Conservation (phyloP, 23 tunicate species). For the Trididemnum nubilum region DNA sequence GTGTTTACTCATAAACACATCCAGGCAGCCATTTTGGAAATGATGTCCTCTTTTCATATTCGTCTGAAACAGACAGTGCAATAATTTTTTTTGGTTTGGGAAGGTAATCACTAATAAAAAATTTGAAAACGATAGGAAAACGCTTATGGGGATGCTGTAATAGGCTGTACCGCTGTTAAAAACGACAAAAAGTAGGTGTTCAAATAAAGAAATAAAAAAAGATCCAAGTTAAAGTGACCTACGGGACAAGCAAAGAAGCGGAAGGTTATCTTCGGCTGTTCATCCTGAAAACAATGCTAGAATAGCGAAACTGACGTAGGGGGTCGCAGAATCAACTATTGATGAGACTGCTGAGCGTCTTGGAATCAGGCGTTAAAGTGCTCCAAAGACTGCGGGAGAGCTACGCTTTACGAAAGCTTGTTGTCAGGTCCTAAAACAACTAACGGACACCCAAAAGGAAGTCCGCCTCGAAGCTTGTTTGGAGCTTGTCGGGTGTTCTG, state of each 20-base stretch:
- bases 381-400: neutral
- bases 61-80: neutral
- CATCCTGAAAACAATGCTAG: neutral
- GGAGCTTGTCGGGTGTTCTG: too few relatives aligned
- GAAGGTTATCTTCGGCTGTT: neutral
- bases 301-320: neutral
- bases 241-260: neutral
- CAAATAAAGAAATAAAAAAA: neutral
- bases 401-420: neutral
- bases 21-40: too few relatives aligned
- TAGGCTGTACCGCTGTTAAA: neutral
- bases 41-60: neutral
- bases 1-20: neutral
- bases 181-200: neutral
- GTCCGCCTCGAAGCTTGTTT: neutral
- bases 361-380: neutral
- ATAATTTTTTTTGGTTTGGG: neutral
- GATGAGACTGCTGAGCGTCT: neutral
- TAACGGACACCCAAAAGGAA: neutral
- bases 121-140: neutral
- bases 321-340: neutral
- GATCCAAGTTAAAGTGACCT: neutral
- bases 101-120: neutral
- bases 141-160: neutral
- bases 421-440: neutral